Evolutionary conservation across 1,140 invertebrate genomes (phyloP), one percentile per base, ranked within the genome.

Genomic region (Notospermus geniculatus): DNA sequence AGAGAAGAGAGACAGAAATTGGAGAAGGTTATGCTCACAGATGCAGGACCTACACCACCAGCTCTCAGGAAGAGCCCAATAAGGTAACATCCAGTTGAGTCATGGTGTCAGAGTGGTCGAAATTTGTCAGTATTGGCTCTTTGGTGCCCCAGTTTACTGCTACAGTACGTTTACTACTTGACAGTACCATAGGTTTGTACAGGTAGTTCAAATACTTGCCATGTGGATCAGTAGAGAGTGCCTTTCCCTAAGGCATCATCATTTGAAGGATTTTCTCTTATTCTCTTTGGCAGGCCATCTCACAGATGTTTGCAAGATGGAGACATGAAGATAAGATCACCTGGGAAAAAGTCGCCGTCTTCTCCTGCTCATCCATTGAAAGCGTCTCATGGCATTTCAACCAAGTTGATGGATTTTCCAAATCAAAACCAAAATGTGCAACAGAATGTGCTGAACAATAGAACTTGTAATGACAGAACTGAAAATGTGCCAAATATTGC

Each of bases 11-110:
- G 75, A 62, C 61, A 60, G 2, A 62, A 64, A 41, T 60, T 77
- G 54, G 75, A 75, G 54, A 73, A 71, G 57, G 73, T 74, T 13
- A 46, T 76, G 43, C 52, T 76, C 23, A n/a, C n/a, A 43, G 27
- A 19, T 45, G 45, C 28, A 23, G 13, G 50, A 53, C 36, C 45
- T 43, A 27, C 28, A n/a, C 23, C 50, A n/a, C 50, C 28, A 28
- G 19, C 28, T 28, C 15, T 11, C 15, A 23, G 23, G 50, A 28
- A 28, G 22, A 22, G 23, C 64, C 67, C 25, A 54, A 23, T 29
- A 7, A 50, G 25, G n/a, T 27, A 50, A 27, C n/a, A n/a, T n/a
- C n/a, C n/a, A n/a, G n/a, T n/a, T n/a, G n/a, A n/a, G n/a, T n/a
- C n/a, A n/a, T n/a, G n/a, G n/a, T n/a, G n/a, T n/a, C n/a, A n/a